phyloP scores from a whole-genome alignment of 2,113 vertebrate species.

The Gnathonemus longibarbis region DNA sequence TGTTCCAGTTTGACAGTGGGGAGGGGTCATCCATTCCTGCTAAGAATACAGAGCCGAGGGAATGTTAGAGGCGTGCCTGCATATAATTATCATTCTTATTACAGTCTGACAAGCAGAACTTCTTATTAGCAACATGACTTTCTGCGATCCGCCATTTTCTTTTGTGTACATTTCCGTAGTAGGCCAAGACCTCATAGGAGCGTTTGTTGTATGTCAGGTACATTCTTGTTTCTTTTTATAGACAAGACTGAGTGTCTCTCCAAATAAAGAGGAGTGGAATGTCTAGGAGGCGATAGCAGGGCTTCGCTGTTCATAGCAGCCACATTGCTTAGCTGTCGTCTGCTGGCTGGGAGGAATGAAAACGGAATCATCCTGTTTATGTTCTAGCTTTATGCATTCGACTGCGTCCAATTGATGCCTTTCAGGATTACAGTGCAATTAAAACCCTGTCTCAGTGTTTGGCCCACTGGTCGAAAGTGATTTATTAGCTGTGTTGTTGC shows the following conservation, averaged over 20 bases:
- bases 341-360: neutral
- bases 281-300: slow-evolving; percentile 20
- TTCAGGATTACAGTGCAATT: neutral
- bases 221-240: slow-evolving; percentile 37
- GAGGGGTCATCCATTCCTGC: slow-evolving; percentile 26
- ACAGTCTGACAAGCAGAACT: neutral
- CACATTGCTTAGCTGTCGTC: neutral
- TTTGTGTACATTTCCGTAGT: neutral
- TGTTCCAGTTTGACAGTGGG: slow-evolving; percentile 19
- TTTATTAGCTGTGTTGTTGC: neutral
- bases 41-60: slow-evolving; percentile 34
- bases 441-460: neutral
- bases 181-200: neutral
- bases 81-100: neutral
- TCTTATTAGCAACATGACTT: neutral
- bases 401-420: neutral
- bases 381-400: neutral
- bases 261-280: slow-evolving; percentile 34
- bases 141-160: neutral
- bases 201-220: slow-evolving; percentile 23
- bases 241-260: slow-evolving; percentile 32
- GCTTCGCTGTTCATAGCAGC: neutral
- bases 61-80: neutral
- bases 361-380: neutral
- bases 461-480: neutral